Conservation (phyloP, 2,888 invertebrate genomes). For the Epsilonema sp. region DNA sequence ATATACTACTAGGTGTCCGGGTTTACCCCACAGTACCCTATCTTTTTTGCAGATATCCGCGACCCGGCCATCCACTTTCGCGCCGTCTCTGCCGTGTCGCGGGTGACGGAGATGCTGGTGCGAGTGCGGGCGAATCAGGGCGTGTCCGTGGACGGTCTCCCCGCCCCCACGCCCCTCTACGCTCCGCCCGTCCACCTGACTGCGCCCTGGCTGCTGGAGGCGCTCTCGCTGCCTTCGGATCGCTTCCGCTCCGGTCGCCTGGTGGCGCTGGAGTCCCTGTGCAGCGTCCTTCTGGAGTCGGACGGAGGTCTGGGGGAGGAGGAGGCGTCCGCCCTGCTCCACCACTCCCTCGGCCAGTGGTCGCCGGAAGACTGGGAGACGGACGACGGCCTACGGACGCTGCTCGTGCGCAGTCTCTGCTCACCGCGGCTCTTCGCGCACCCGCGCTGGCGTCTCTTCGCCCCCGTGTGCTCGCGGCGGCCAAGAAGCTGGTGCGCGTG, state of each 20-base stretch:
- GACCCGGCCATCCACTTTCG: slow-evolving; percentile 51
- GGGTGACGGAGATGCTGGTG: slow-evolving; percentile 1
- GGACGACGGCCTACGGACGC: background rate
- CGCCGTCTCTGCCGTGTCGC: background rate
- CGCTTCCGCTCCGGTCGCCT: background rate
- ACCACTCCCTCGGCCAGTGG: background rate
- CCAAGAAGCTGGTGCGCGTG: background rate
- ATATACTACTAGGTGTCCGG: no score
- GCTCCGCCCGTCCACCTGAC: slow-evolving; percentile 68
- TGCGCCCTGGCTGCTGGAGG: slow-evolving; percentile 84
- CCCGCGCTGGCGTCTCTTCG: background rate
- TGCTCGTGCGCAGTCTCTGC: background rate
- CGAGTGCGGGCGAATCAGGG: slow-evolving; percentile 55
- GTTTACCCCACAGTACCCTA: no score
- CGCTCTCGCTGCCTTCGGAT: slow-evolving; percentile 25
- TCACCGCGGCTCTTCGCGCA: background rate
- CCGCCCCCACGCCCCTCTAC: slow-evolving; percentile 49
- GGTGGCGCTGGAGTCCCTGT: background rate
- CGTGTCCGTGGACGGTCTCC: slow-evolving; percentile 51
- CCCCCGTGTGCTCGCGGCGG: background rate
- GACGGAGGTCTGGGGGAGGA: background rate
- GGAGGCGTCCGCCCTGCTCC: background rate
- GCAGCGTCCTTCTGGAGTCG: slow-evolving; percentile 4
- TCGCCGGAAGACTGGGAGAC: background rate
- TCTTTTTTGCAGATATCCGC: no score